Percentiles rank a stretch among this genome's conserved stretches.
phyloP scores from a whole-genome alignment of 2,888 invertebrate species.

The Bombylius major region DNA sequence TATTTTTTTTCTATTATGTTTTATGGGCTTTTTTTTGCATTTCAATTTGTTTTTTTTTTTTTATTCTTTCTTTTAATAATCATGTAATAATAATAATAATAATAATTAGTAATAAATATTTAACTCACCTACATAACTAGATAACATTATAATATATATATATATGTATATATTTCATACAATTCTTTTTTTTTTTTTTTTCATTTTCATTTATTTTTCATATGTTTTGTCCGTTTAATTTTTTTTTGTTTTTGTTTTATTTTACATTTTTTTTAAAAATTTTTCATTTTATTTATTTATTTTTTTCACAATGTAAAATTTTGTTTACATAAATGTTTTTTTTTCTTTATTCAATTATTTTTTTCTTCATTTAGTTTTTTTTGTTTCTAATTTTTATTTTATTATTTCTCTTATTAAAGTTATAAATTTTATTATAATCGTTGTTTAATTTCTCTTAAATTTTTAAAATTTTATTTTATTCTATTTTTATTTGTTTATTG shows the following conservation, averaged over 20 bases:
- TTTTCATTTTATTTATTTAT: background rate
- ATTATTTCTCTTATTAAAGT: too few relatives aligned
- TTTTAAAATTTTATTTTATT: too few relatives aligned
- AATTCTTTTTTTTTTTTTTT: conserved; percentile 16
- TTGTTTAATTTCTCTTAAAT: too few relatives aligned
- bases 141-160: conserved; percentile 30
- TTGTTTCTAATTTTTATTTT: background rate
- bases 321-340: too few relatives aligned
- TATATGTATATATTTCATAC: conserved; percentile 9
- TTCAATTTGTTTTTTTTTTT: conserved; percentile 14
- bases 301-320: background rate
- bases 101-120: conserved; percentile 26
- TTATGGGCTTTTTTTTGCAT: conserved; percentile 11
- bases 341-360: background rate
- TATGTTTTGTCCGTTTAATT: conserved; percentile 17
- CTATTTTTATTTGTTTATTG: too few relatives aligned
- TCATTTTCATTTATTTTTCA: conserved; percentile 19
- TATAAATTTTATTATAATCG: too few relatives aligned
- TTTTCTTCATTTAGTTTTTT: background rate
- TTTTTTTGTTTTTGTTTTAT: conserved; percentile 16
- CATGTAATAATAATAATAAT: conserved; percentile 14
- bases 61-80: conserved; percentile 19
- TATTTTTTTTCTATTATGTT: conserved; percentile 18
- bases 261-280: background rate
- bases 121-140: conserved; percentile 36